Percentiles rank a stretch among this genome's conserved stretches.
Conservation (phyloP, 2,888 invertebrate genomes). For the Eurois occulta region DNA sequence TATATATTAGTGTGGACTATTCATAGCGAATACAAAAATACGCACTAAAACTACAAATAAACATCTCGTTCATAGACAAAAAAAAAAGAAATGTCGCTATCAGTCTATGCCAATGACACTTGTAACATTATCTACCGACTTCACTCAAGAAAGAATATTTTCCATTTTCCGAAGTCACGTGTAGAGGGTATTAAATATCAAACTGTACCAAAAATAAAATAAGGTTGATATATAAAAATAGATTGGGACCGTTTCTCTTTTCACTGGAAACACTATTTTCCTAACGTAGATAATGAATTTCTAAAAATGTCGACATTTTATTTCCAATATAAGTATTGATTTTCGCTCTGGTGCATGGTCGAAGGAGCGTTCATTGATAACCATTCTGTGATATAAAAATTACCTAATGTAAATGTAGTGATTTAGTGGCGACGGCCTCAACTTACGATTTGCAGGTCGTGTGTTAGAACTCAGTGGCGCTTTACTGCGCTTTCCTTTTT, state of each 20-base stretch:
- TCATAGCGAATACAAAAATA: neutral
- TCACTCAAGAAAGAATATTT: constrained; percentile 12
- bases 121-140: neutral
- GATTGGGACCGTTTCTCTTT: neutral
- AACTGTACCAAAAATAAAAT: constrained; percentile 11
- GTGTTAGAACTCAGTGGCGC: no score
- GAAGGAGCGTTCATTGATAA: neutral
- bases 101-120: constrained; percentile 9
- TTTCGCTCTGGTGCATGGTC: neutral
- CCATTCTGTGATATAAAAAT: neutral
- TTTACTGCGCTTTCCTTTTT: neutral
- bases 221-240: constrained; percentile 9
- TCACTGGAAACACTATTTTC: neutral
- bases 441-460: neutral
- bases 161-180: constrained; percentile 21
- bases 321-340: neutral
- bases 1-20: no score
- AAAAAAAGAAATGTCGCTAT: constrained; percentile 10
- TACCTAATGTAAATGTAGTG: neutral
- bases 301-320: neutral
- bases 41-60: neutral
- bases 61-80: neutral
- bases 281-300: neutral
- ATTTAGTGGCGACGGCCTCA: neutral
- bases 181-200: constrained; percentile 7